Conservation (phyloP, 2,888 invertebrate species). For the Malacosoma neustria region DNA sequence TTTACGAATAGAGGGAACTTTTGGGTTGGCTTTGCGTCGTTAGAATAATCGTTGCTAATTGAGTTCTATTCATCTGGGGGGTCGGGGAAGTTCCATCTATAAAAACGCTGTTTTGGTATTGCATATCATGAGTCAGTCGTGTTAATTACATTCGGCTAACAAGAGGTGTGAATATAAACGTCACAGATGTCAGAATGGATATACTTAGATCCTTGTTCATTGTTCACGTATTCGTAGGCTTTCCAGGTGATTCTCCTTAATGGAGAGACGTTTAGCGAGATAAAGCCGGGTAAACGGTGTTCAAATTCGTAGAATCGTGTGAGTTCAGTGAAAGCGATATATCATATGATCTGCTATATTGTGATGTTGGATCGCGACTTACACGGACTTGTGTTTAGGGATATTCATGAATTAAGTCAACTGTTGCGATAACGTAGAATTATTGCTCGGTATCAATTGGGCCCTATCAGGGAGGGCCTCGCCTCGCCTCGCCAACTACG, state of each 20-base stretch:
- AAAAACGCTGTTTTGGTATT: slow-evolving; percentile 17
- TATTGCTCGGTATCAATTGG: slow-evolving; percentile 11
- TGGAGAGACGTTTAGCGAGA: neutral
- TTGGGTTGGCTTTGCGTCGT: slow-evolving; percentile 49
- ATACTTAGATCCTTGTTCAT: neutral
- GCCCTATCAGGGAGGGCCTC: slow-evolving; percentile 11
- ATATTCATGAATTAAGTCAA: neutral
- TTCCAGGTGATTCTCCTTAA: neutral
- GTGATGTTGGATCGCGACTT: neutral
- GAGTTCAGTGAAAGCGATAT: neutral
- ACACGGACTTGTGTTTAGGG: neutral
- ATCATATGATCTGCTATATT: neutral
- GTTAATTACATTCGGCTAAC: slow-evolving; percentile 29
- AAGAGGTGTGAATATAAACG: slow-evolving; percentile 10
- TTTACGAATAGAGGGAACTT: slow-evolving; percentile 58
- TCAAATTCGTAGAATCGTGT: neutral
- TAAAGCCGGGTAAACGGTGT: neutral
- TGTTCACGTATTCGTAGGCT: neutral
- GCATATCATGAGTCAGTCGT: slow-evolving; percentile 30
- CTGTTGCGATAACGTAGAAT: slow-evolving; percentile 5
- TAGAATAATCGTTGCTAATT: slow-evolving; percentile 66
- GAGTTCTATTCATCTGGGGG: slow-evolving; percentile 49
- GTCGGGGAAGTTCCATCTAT: slow-evolving; percentile 30
- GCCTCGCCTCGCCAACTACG: neutral
- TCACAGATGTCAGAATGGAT: neutral